phyloP scores from a whole-genome alignment of 2,888 invertebrate species.

The Volucella bombylans region DNA sequence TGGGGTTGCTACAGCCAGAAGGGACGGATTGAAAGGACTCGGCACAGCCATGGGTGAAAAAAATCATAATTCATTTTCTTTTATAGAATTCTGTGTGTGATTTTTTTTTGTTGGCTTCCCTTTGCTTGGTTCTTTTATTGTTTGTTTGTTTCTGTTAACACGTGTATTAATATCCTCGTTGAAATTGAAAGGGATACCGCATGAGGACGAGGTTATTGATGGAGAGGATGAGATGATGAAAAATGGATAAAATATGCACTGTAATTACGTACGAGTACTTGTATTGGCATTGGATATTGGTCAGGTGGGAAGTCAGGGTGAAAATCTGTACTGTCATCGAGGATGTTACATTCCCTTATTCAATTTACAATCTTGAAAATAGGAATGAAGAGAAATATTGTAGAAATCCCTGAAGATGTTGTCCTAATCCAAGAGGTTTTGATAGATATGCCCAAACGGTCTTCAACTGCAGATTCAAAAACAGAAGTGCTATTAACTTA shows the following conservation, averaged over 20 bases:
- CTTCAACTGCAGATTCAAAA: too few relatives aligned
- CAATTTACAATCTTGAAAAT: too few relatives aligned
- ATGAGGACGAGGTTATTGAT: slow-evolving; percentile 40
- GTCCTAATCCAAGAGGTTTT: too few relatives aligned
- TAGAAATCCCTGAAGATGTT: too few relatives aligned
- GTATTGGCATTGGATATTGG: slow-evolving; percentile 35
- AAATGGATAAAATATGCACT: slow-evolving; percentile 64
- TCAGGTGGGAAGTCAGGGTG: slow-evolving; percentile 52
- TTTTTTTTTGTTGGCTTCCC: not conserved
- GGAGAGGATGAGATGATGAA: slow-evolving; percentile 55
- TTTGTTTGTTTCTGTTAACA: slow-evolving; percentile 59
- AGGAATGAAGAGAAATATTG: too few relatives aligned
- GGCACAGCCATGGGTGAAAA: slow-evolving; percentile 39
- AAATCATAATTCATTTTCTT: slow-evolving; percentile 71
- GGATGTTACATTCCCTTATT: slow-evolving; percentile 35
- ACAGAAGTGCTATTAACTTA: too few relatives aligned
- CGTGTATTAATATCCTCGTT: slow-evolving; percentile 69
- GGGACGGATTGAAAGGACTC: slow-evolving; percentile 29
- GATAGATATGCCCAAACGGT: too few relatives aligned
- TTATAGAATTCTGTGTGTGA: slow-evolving; percentile 7
- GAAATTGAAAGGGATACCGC: slow-evolving; percentile 50
- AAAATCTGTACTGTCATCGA: slow-evolving; percentile 55
- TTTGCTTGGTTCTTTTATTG: slow-evolving; percentile 25
- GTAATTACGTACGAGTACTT: slow-evolving; percentile 47
- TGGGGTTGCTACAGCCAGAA: slow-evolving; percentile 7